Conservation (phyloP, 1,140 invertebrate species). For the Drosophila nebulosa region DNA sequence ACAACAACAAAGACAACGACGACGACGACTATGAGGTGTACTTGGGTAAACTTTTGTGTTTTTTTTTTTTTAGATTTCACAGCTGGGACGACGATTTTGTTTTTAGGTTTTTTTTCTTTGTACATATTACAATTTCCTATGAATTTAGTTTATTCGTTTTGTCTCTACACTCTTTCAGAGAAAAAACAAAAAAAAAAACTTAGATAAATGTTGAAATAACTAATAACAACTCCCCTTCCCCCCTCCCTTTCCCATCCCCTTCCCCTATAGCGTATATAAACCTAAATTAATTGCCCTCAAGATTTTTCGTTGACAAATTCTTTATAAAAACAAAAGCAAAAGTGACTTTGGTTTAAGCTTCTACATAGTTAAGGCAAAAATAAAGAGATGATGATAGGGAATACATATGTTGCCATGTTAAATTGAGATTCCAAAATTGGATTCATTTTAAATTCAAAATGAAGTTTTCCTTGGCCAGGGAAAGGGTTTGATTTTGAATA, state of each 20-base stretch:
- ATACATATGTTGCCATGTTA: background rate
- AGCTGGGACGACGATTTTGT: background rate
- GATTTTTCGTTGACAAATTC: background rate
- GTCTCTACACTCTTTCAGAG: too few species aligned
- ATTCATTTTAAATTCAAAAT: background rate
- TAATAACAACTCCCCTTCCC: too few species aligned
- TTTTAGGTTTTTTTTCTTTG: background rate
- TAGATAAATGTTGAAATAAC: too few species aligned
- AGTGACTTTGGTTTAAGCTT: constrained; percentile 51
- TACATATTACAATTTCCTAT: constrained; percentile 16
- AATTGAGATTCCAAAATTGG: constrained; percentile 67
- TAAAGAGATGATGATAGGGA: background rate
- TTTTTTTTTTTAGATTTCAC: background rate
- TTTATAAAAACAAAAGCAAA: constrained; percentile 62
- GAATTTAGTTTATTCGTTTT: background rate
- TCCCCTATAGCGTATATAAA: too few species aligned
- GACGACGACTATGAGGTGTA: too few species aligned
- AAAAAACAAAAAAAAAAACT: too few species aligned
- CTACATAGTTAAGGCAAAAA: constrained; percentile 54
- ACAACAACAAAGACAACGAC: background rate
- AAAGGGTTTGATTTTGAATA: constrained; percentile 57
- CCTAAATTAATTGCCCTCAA: background rate
- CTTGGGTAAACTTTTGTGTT: background rate
- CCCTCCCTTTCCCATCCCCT: too few species aligned
- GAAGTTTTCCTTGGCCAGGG: too few species aligned